Conservation (phyloP, 2,888 invertebrate species). For the Lomographa bimaculata region DNA sequence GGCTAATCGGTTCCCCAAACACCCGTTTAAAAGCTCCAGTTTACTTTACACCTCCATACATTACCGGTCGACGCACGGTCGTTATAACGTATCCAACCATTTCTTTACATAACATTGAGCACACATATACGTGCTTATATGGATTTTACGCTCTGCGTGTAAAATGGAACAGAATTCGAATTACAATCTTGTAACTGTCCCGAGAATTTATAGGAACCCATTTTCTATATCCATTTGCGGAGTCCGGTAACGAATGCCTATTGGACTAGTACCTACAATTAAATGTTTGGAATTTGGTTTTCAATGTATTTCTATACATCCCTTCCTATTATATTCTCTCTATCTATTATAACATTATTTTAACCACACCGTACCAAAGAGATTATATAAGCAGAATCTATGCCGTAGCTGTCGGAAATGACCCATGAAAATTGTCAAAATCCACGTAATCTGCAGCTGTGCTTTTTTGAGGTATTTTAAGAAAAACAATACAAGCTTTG, state of each 20-base stretch:
- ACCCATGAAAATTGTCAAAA: no score
- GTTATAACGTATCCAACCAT: slow-evolving; percentile 40
- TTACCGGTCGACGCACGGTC: slow-evolving; percentile 38
- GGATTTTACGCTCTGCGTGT: slow-evolving; percentile 27
- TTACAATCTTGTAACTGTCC: slow-evolving; percentile 37
- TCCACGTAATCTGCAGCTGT: no score
- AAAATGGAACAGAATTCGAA: slow-evolving; percentile 31
- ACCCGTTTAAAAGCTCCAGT: slow-evolving; percentile 45
- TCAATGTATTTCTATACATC: no score
- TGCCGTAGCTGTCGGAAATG: no score
- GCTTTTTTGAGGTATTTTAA: no score
- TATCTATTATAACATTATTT: no score
- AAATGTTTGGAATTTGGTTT: slow-evolving; percentile 21
- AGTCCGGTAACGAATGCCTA: slow-evolving; percentile 28
- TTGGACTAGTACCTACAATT: slow-evolving; percentile 27
- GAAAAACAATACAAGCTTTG: no score
- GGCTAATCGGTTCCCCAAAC: slow-evolving; percentile 56
- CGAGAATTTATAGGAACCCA: slow-evolving; percentile 33
- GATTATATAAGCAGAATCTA: no score
- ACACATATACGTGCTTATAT: slow-evolving; percentile 30
- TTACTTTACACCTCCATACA: slow-evolving; percentile 47
- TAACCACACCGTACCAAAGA: no score
- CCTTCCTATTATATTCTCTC: no score
- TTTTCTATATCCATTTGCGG: slow-evolving; percentile 34
- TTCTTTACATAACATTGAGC: slow-evolving; percentile 26